phyloP scores from a whole-genome alignment of 1,140 invertebrate genomes.

The Calliopsis andreniformis region DNA sequence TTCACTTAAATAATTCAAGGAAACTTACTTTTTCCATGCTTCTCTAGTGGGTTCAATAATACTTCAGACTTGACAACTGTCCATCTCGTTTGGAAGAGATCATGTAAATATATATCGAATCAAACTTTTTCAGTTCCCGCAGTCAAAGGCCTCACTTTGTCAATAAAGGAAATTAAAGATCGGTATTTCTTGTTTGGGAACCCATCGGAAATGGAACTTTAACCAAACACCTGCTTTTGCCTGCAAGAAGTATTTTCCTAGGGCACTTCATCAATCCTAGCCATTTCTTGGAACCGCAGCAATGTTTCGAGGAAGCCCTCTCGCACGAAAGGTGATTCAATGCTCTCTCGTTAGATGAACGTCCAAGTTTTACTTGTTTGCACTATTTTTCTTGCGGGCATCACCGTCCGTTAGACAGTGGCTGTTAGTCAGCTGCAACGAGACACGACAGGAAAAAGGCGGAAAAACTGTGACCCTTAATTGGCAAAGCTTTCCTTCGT shows the following conservation, averaged over 20 bases:
- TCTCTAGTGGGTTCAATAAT: too few relatives aligned
- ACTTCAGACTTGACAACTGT: not conserved
- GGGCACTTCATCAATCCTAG: slow-evolving; percentile 57
- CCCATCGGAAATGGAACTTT: slow-evolving; percentile 25
- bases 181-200: slow-evolving; percentile 30
- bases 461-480: slow-evolving; percentile 20
- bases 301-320: slow-evolving; percentile 17
- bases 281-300: slow-evolving; percentile 41
- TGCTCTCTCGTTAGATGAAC: slow-evolving; percentile 60
- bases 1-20: too few relatives aligned
- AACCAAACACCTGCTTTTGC: slow-evolving; percentile 42
- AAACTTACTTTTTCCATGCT: too few relatives aligned
- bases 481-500: slow-evolving; percentile 23
- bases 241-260: slow-evolving; percentile 53
- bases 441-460: not conserved
- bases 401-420: slow-evolving; percentile 40
- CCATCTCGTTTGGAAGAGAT: too few relatives aligned
- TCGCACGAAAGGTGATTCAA: slow-evolving; percentile 60
- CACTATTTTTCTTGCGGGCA: slow-evolving; percentile 34
- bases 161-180: slow-evolving; percentile 67
- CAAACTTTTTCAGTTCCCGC: slow-evolving; percentile 15
- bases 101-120: slow-evolving; percentile 20
- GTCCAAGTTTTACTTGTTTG: slow-evolving; percentile 40
- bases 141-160: slow-evolving; percentile 46
- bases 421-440: slow-evolving; percentile 29